Conservation (phyloP, 2,113 vertebrate genomes). For the Cheilinus undulatus region DNA sequence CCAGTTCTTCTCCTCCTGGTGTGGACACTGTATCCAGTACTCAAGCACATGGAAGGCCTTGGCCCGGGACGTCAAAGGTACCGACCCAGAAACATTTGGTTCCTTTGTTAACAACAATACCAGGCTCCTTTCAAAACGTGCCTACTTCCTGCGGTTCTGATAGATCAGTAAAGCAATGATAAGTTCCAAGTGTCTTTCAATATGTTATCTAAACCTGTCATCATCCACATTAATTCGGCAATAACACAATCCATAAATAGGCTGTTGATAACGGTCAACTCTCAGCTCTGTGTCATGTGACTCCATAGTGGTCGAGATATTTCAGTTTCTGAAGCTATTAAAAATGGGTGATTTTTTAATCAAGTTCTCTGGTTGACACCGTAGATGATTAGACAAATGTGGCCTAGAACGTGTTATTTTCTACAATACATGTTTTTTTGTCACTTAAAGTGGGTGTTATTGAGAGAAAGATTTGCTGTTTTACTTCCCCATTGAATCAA, state of each 20-base stretch:
- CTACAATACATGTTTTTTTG: no score
- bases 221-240: background rate
- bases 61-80: conserved; percentile 92
- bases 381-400: no score
- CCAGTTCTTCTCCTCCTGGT: conserved; percentile 97
- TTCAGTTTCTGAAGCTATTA: background rate
- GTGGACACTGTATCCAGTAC: conserved; percentile 95
- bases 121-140: background rate
- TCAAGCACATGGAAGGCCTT: conserved; percentile 92
- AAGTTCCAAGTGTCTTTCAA: accelerated
- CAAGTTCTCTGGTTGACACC: background rate
- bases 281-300: accelerated
- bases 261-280: background rate
- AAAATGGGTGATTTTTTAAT: conserved; percentile 4
- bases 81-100: background rate
- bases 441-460: no score
- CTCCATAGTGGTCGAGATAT: background rate
- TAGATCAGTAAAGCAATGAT: accelerated
- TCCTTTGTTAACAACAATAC: background rate
- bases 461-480: no score
- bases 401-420: no score
- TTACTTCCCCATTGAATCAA: no score
- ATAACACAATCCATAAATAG: background rate
- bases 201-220: accelerated
- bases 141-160: accelerated